A percentile compares a stretch with the other conserved stretches of the same genome.
Evolutionary conservation across 2,888 invertebrate genomes (phyloP).

Genomic region (Rotaria socialis): DNA sequence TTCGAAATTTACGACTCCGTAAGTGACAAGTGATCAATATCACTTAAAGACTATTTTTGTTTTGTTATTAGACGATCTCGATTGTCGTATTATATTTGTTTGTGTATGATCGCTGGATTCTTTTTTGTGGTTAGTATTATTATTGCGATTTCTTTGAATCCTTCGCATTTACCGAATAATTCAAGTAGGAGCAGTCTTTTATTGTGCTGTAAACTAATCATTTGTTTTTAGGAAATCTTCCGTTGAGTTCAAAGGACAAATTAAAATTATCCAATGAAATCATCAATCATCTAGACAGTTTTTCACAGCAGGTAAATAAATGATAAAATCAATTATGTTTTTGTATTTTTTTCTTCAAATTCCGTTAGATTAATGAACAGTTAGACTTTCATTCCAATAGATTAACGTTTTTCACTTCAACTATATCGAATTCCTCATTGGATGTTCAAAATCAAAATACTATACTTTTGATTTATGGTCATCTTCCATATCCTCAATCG

Average conservation of each 20-base stretch:
- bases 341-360: background rate
- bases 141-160: background rate
- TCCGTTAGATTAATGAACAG: background rate
- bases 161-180: background rate
- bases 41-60: background rate
- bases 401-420: background rate
- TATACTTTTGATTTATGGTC: background rate
- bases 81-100: background rate
- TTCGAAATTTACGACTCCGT: background rate
- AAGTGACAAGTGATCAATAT: background rate
- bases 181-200: background rate
- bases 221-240: background rate
- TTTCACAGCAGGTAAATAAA: background rate
- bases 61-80: background rate
- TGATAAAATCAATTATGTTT: background rate
- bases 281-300: background rate
- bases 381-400: background rate
- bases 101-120: background rate
- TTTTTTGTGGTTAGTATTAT: background rate
- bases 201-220: no score
- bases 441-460: background rate
- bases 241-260: background rate
- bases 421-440: background rate
- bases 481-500: background rate
- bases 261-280: background rate